phyloP scores from a whole-genome alignment of 1,140 invertebrate species.

The Thrips palmi region DNA sequence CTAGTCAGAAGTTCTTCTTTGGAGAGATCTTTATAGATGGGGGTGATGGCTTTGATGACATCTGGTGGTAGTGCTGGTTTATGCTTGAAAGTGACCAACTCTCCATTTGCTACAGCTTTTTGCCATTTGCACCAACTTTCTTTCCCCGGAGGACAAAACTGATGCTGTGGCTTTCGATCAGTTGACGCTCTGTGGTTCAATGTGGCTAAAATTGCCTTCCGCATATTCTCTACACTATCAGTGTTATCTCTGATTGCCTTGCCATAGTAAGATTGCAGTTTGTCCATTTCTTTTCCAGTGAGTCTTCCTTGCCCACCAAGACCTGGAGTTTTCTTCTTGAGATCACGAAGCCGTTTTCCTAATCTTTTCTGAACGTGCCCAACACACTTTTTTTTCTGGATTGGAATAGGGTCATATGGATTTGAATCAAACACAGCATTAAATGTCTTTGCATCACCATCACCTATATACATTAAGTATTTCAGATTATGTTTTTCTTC shows the following conservation, averaged over 20 bases:
- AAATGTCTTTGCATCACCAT: too few species aligned
- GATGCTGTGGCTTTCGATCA: conserved; percentile 17
- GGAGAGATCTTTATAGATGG: too few species aligned
- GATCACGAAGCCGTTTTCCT: background rate
- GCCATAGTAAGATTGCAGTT: conserved; percentile 17
- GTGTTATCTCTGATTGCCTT: conserved; percentile 16
- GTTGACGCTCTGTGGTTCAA: conserved; percentile 16
- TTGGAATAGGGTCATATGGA: too few species aligned
- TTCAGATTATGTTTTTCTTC: too few species aligned
- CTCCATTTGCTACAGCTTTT: conserved; percentile 7
- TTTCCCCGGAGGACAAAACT: conserved; percentile 12
- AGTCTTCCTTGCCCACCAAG: conserved; percentile 13
- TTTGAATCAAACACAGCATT: conserved; percentile 2
- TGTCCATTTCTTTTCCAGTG: conserved; percentile 14
- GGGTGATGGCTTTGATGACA: too few species aligned
- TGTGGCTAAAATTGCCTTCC: conserved; percentile 17
- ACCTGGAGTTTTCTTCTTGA: conserved; percentile 1
- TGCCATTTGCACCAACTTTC: conserved; percentile 14
- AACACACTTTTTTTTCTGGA: too few species aligned
- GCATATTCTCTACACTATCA: conserved; percentile 15
- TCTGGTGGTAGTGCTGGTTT: too few species aligned
- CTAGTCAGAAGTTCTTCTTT: too few species aligned
- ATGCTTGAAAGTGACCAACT: too few species aligned
- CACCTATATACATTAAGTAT: too few species aligned
- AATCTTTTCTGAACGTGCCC: too few species aligned